Base-by-base conservation (phyloP, 2,888 invertebrate species). In the Pandemis heparana region DNA sequence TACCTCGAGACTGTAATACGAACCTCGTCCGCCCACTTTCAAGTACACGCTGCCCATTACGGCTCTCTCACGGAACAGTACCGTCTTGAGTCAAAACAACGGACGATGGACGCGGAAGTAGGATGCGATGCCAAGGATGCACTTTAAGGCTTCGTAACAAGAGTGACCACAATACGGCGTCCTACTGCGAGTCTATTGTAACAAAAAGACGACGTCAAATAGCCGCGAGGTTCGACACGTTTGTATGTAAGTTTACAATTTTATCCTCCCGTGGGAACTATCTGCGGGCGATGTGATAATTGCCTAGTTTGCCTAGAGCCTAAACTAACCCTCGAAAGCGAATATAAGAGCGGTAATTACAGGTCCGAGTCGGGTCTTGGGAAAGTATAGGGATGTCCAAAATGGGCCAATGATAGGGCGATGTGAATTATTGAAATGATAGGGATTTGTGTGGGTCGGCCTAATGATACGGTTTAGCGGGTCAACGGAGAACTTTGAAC, bases 251-350 rank as follows among this genome's bases (percentile, higher is more conserved):
- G 85, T 87, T 89, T 84, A 89, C 91, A 91, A 90, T 89, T 89
- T 84, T 81, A 85, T 82, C 86, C 85, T 89, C 90, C 89, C 93
- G 93, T 94, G 94, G 92, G 94, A 94, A 94, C 84, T 80, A 84
- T 82, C 90, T 85, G 84, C 83, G 81, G 90, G 92, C 90, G 82
- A 88, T 80, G 88, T 88, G 92, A 90, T 94, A 94, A 94, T 93
- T 92, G 87, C 83, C 87, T 86, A 86, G 91, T 91, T 92, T 89
- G 90, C 89, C 90, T 88, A 90, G 88, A 89, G 87, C 88, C 85
- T 85, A 84, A 86, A 85, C 87, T 84, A 87, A 87, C 88, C 89
- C 89, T 87, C 79, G 80, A 84, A 81, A 83, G 83, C 83, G 83
- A 85, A 85, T 84, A 85, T 88, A 89, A 89, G 88, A 83, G 85